Evolutionary conservation across 2,113 vertebrate genomes (phyloP).

Genomic region (Camelus dromedarius): DNA sequence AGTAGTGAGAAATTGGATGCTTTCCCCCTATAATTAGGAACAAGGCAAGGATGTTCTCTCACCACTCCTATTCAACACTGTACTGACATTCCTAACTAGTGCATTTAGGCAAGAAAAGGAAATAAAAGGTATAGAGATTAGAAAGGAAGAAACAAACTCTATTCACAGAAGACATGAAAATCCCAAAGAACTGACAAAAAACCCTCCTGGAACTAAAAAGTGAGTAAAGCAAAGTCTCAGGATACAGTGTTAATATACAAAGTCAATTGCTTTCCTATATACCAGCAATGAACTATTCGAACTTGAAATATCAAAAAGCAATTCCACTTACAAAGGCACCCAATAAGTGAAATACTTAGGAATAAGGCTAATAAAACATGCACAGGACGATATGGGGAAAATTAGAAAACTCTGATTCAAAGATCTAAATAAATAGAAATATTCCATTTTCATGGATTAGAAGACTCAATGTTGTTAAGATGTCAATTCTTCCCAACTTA

Average conservation of each 20-base stretch:
- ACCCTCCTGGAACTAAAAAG: not conserved
- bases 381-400: not conserved
- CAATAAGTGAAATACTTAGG: not conserved
- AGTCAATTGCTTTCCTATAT: not conserved
- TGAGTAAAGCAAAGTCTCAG: not conserved
- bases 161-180: not conserved
- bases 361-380: not conserved
- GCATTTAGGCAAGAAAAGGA: not conserved
- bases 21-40: not conserved
- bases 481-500: not conserved
- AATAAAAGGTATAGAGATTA: not conserved
- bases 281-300: not conserved
- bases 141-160: not conserved
- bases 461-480: not conserved
- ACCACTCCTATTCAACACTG: not conserved
- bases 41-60: not conserved
- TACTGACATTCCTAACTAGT: not conserved
- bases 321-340: not conserved
- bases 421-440: not conserved
- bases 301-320: not conserved
- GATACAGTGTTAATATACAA: not conserved
- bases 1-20: not conserved
- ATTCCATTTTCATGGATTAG: not conserved
- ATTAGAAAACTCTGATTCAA: not conserved
- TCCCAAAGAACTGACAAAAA: not conserved